Evolutionary conservation across 2,113 vertebrate genomes (phyloP).

Genomic region (Ornithorhynchus anatinus): DNA sequence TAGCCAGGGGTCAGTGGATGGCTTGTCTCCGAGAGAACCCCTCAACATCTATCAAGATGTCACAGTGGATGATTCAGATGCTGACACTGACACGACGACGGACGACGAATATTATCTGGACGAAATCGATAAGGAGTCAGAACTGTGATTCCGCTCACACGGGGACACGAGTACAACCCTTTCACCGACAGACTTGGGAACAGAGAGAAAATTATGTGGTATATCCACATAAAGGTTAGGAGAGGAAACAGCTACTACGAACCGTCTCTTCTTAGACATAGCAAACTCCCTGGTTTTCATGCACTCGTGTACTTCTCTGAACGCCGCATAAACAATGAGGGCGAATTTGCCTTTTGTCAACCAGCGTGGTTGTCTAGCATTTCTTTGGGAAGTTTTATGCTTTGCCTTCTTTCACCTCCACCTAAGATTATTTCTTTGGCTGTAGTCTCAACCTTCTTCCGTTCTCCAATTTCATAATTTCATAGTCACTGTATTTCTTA

Average conservation of each 20-base stretch:
- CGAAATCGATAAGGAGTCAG: constrained; percentile 80
- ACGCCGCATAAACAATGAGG: neutral
- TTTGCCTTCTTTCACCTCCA: neutral
- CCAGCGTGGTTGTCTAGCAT: neutral
- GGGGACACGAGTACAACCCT: neutral
- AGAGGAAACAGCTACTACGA: neutral
- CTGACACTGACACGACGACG: constrained; percentile 86
- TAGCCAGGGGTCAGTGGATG: constrained; percentile 56
- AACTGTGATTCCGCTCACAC: constrained; percentile 66
- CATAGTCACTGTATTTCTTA: neutral
- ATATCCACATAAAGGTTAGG: neutral
- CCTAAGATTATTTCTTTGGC: neutral
- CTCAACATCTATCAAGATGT: constrained; percentile 65
- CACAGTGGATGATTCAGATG: constrained; percentile 75
- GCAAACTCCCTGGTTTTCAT: neutral
- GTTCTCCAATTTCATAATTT: neutral
- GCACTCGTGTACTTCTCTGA: neutral
- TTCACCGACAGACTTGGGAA: neutral
- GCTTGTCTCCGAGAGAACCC: constrained; percentile 56
- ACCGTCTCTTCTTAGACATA: neutral
- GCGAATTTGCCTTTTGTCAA: neutral
- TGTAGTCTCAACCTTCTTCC: neutral
- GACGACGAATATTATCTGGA: constrained; percentile 94
- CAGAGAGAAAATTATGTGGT: neutral
- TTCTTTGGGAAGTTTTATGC: neutral